These are phyloP conservation scores for Lethocerus indicus DNA, from an alignment of 1,140 invertebrate species.

Conservation along the genomic window DNA sequence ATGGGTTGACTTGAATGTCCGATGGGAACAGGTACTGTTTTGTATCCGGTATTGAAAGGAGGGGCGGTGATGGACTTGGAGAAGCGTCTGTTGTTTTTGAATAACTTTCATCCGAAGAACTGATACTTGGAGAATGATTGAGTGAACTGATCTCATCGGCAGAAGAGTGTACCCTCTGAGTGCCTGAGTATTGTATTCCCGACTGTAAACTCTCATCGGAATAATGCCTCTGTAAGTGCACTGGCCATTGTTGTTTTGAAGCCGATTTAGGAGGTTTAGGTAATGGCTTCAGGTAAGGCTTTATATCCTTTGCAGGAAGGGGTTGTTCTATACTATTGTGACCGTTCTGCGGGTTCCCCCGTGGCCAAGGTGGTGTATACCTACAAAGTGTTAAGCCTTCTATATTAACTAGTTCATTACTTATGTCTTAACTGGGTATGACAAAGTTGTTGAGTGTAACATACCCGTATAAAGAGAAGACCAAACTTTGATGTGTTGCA, in stretches of 20 bases:
- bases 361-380: constrained; percentile 19
- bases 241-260: constrained; percentile 17
- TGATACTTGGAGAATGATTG: constrained; percentile 57
- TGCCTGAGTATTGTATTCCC: not conserved
- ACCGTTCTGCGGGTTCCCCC: constrained; percentile 9
- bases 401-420: too few species aligned
- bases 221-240: constrained; percentile 30
- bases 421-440: too few species aligned
- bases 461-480: too few species aligned
- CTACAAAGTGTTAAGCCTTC: constrained; percentile 8
- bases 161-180: constrained; percentile 41
- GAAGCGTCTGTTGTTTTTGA: constrained; percentile 52
- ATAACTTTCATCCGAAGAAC: constrained; percentile 65
- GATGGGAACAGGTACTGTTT: constrained; percentile 40
- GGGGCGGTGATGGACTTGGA: constrained; percentile 36
- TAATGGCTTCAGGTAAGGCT: constrained; percentile 36
- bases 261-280: constrained; percentile 32
- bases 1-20: constrained; percentile 30
- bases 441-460: too few species aligned
- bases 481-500: too few species aligned
- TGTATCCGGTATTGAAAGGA: constrained; percentile 17
- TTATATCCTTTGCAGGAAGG: constrained; percentile 11
- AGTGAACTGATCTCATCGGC: constrained; percentile 62
- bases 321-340: constrained; percentile 17
- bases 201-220: constrained; percentile 41